These are phyloP conservation scores for Harpegnathos saltator DNA, from an alignment of 1,140 invertebrate genomes.

Conservation along the genomic window DNA sequence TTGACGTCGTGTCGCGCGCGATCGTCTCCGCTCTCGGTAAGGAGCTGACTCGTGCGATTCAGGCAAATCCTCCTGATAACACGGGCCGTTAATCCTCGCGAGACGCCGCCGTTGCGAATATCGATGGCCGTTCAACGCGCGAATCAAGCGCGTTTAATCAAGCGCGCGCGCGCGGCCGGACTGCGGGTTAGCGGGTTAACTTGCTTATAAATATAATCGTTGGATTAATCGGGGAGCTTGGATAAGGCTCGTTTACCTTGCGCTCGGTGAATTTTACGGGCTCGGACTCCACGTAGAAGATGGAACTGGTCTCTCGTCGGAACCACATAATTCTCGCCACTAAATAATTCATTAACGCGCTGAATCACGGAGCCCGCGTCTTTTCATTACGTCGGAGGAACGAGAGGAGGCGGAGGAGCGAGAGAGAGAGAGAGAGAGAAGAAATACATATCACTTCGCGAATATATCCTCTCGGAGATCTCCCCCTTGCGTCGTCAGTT, in stretches of 20 bases:
- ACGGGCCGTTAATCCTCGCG: no score
- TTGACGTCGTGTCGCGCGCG: no score
- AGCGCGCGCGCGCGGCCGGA: not conserved
- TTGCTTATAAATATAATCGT: no score
- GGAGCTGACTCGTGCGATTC: no score
- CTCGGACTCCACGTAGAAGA: conserved; percentile 79
- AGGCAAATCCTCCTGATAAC: no score
- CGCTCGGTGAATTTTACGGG: conserved; percentile 57
- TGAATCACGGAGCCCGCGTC: not conserved
- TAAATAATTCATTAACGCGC: conserved; percentile 1
- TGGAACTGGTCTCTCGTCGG: conserved; percentile 76
- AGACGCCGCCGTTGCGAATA: no score
- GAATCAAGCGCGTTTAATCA: no score
- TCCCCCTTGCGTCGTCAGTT: no score
- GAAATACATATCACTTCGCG: not conserved
- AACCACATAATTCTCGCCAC: conserved; percentile 73
- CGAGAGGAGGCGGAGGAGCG: not conserved
- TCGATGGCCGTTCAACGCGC: no score
- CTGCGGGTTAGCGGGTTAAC: not conserved
- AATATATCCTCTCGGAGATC: no score
- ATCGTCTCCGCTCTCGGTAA: no score
- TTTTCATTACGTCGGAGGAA: not conserved
- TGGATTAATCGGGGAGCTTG: not conserved
- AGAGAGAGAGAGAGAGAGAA: not conserved
- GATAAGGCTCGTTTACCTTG: conserved; percentile 66